Conservation (phyloP, 2,113 vertebrate species). For the Cyanoramphus novaezelandiae region DNA sequence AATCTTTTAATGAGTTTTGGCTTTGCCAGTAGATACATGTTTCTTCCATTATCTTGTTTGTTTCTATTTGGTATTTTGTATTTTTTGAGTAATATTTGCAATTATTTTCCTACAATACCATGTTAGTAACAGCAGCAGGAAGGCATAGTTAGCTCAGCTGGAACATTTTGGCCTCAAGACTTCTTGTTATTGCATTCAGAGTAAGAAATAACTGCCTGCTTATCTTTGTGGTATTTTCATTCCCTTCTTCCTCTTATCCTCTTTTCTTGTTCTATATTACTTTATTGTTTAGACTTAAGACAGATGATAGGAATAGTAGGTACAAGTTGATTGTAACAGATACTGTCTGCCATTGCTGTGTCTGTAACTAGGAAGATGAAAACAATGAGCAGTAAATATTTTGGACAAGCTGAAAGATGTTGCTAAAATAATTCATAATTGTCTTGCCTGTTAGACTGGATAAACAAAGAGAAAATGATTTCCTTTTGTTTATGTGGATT, state of each 20-base stretch:
- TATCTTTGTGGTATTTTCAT: neutral
- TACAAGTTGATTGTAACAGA: conserved; percentile 11
- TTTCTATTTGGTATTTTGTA: neutral
- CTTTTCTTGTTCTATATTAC: neutral
- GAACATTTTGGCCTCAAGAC: conserved; percentile 17
- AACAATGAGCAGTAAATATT: conserved; percentile 53
- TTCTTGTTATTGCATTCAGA: neutral
- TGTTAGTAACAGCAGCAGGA: conserved; percentile 44
- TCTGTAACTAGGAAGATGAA: conserved; percentile 37
- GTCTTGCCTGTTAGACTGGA: neutral
- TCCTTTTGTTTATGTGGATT: neutral
- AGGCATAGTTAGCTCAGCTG: conserved; percentile 29
- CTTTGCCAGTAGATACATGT: neutral
- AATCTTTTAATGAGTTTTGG: neutral
- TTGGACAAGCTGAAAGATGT: conserved; percentile 39
- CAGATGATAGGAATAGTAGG: conserved; percentile 25
- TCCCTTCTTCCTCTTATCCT: neutral
- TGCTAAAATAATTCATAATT: conserved; percentile 39
- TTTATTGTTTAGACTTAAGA: neutral
- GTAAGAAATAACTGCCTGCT: conserved; percentile 20
- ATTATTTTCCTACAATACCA: neutral
- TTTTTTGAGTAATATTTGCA: conserved; percentile 7
- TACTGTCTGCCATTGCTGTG: neutral
- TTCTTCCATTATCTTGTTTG: conserved; percentile 7
- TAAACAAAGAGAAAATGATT: neutral